Percentiles rank a stretch among this genome's conserved stretches.
Conservation (phyloP, 2,113 vertebrate genomes). For the Noturus placidus region DNA sequence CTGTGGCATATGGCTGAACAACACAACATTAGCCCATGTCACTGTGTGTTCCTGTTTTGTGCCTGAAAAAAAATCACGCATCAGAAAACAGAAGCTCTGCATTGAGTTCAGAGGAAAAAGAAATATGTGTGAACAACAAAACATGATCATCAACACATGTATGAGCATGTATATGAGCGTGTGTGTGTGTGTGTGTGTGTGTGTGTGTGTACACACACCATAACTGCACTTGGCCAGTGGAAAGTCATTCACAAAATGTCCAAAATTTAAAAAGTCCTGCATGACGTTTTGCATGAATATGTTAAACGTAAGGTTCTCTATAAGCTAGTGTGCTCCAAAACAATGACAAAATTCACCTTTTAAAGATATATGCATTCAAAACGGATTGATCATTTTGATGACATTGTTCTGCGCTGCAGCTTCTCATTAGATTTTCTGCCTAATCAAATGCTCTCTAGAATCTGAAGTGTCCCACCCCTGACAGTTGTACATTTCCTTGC, state of each 20-base stretch:
- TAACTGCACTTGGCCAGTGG: not conserved
- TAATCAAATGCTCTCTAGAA: no score
- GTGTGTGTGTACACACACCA: not conserved
- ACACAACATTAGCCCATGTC: slow-evolving; percentile 77
- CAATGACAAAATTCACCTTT: no score
- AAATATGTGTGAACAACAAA: slow-evolving; percentile 53
- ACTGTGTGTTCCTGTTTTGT: slow-evolving; percentile 68
- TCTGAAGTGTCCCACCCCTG: no score
- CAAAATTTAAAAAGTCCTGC: no score
- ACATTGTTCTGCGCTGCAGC: no score
- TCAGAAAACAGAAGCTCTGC: slow-evolving; percentile 53
- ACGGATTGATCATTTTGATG: no score
- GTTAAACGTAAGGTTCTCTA: no score
- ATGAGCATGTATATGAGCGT: not conserved
- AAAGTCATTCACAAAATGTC: not conserved
- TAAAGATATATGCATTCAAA: no score
- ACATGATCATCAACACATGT: not conserved
- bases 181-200: not conserved
- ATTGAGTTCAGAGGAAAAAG: slow-evolving; percentile 24
- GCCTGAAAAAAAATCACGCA: slow-evolving; percentile 71
- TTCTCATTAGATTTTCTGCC: no score
- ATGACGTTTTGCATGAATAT: no score
- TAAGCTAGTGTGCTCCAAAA: no score
- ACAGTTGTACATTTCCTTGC: no score
- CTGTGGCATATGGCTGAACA: slow-evolving; percentile 76